These are phyloP conservation scores for Pipa parva DNA, from an alignment of 2,113 vertebrate genomes.

Conservation along the genomic window DNA sequence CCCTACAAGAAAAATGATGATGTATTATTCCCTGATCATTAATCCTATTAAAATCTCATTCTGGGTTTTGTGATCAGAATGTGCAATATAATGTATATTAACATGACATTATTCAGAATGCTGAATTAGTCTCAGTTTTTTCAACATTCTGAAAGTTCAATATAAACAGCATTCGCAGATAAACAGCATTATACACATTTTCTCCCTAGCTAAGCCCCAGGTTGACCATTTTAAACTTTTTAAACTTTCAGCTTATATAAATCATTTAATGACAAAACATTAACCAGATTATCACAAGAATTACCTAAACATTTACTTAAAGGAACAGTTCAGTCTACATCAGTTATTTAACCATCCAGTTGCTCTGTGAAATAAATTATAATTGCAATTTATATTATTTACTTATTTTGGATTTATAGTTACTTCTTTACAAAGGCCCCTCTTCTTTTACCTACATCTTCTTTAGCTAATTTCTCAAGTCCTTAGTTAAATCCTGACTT, in stretches of 20 bases:
- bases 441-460: too few relatives aligned
- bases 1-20: constrained; percentile 9
- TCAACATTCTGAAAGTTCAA: not conserved
- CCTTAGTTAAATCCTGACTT: too few relatives aligned
- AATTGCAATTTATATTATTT: too few relatives aligned
- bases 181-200: not conserved
- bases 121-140: not conserved
- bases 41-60: not conserved
- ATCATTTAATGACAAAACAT: not conserved
- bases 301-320: too few relatives aligned
- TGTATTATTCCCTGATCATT: constrained; percentile 14
- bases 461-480: too few relatives aligned
- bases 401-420: too few relatives aligned
- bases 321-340: too few relatives aligned
- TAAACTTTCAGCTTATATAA: not conserved
- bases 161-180: not conserved
- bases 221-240: constrained; percentile 7
- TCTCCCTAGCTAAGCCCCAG: not conserved
- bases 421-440: too few relatives aligned
- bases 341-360: too few relatives aligned
- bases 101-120: not conserved
- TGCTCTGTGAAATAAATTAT: too few relatives aligned
- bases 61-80: not conserved
- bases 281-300: too few relatives aligned
- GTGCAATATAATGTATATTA: rapidly evolving